A percentile compares a stretch with the other conserved stretches of the same genome.
Evolutionary conservation across 2,113 vertebrate species (phyloP).

Genomic region (Naja naja): DNA sequence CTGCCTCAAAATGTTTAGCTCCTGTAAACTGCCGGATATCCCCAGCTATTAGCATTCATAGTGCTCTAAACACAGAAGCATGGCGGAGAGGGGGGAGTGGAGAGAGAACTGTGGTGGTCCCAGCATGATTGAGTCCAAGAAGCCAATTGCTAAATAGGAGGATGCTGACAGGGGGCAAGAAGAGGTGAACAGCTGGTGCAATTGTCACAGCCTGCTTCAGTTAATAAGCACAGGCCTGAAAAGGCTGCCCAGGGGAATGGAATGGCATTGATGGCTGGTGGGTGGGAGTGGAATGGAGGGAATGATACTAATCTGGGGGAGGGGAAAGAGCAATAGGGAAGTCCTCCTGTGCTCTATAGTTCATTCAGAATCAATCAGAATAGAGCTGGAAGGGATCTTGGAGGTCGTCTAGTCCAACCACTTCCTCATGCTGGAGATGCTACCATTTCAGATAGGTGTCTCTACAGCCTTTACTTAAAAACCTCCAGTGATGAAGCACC

Average conservation of each 20-base stretch:
- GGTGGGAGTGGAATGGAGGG: background rate
- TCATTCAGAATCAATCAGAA: background rate
- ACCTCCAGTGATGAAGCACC: background rate
- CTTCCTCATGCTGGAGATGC: background rate
- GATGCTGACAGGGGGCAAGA: slow-evolving; percentile 19
- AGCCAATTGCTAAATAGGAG: slow-evolving; percentile 15
- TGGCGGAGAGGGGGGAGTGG: background rate
- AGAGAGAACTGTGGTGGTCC: background rate
- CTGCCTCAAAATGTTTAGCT: background rate
- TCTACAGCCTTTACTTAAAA: background rate
- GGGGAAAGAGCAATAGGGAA: background rate
- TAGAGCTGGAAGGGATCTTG: background rate
- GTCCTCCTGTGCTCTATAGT: background rate
- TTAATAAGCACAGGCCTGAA: slow-evolving; percentile 22
- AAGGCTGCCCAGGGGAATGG: slow-evolving; percentile 13
- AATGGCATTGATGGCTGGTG: background rate
- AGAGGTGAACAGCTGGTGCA: slow-evolving; percentile 20
- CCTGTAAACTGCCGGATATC: background rate
- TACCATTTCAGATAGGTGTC: background rate
- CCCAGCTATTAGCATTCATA: slow-evolving; percentile 6
- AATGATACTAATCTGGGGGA: background rate
- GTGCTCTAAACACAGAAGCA: background rate
- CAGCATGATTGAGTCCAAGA: background rate
- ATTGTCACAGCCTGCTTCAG: slow-evolving; percentile 29
- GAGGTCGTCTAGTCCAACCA: background rate